Conservation (phyloP, 2,888 invertebrate species). For the Perdita meconis region DNA sequence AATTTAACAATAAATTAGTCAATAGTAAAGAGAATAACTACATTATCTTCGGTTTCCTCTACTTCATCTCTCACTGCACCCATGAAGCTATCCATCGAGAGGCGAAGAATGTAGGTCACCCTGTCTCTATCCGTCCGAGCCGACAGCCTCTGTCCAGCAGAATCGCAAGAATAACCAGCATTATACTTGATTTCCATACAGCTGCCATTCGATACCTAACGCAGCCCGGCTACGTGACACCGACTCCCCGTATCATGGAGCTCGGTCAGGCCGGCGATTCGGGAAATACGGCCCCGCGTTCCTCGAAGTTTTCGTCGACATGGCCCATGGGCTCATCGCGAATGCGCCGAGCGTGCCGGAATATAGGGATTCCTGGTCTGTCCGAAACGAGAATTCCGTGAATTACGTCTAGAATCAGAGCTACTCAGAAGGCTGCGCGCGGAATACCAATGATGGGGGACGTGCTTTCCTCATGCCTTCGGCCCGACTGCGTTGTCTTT, state of each 20-base stretch:
- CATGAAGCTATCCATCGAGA: too few species aligned
- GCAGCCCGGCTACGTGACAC: background rate
- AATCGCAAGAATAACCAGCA: too few species aligned
- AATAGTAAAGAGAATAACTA: too few species aligned
- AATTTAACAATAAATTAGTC: too few species aligned
- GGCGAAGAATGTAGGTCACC: too few species aligned
- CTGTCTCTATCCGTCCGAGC: too few species aligned
- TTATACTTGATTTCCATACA: too few species aligned
- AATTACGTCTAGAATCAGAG: conserved; percentile 74
- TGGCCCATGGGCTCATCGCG: conserved; percentile 52
- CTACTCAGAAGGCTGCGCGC: conserved; percentile 59
- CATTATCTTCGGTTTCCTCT: too few species aligned
- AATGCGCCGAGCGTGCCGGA: conserved; percentile 56
- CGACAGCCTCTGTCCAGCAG: too few species aligned
- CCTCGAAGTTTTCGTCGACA: conserved; percentile 58
- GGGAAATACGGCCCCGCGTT: conserved; percentile 55
- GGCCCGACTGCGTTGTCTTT: background rate
- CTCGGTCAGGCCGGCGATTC: conserved; percentile 4
- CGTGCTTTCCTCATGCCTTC: conserved; percentile 27
- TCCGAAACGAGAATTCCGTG: conserved; percentile 70
- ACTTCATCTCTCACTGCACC: too few species aligned
- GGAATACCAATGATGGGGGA: conserved; percentile 65
- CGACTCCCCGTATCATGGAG: background rate
- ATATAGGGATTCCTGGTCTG: conserved; percentile 64
- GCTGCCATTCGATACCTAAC: background rate